phyloP scores from a whole-genome alignment of 2,888 invertebrate genomes.

The Gastrophysa polygoni region DNA sequence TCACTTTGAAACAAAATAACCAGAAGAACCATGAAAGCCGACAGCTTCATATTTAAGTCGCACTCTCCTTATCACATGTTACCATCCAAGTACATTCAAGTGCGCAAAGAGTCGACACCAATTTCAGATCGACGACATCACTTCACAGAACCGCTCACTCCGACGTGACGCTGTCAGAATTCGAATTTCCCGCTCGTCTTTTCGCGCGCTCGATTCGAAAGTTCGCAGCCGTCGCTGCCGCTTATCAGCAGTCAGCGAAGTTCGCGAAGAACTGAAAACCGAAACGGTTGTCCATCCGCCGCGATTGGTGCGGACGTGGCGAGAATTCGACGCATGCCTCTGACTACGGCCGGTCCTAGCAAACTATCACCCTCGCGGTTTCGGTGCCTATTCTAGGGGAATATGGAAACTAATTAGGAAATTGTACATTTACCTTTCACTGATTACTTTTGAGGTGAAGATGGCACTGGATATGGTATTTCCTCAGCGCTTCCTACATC shows the following conservation, averaged over 20 bases:
- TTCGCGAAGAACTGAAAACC: slow-evolving; percentile 22
- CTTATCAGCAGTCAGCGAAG: background rate
- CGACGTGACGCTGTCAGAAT: too few relatives aligned
- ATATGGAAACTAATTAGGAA: background rate
- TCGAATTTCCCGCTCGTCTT: background rate
- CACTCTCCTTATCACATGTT: slow-evolving; percentile 32
- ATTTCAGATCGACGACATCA: background rate
- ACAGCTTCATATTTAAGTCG: slow-evolving; percentile 40
- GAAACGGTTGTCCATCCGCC: slow-evolving; percentile 11
- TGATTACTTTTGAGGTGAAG: too few relatives aligned
- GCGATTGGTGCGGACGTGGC: slow-evolving; percentile 18
- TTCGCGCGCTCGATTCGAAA: background rate
- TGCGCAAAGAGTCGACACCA: background rate
- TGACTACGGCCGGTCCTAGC: background rate
- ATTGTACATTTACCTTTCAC: too few relatives aligned
- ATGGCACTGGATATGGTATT: too few relatives aligned
- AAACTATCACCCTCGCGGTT: too few relatives aligned
- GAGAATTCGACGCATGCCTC: slow-evolving; percentile 30
- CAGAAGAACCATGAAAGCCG: slow-evolving; percentile 43
- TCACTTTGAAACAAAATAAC: slow-evolving; percentile 47
- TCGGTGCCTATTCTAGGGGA: slow-evolving; percentile 2
- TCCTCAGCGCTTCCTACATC: too few relatives aligned
- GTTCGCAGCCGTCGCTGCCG: background rate
- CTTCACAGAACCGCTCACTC: background rate
- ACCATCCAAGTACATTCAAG: background rate